These are phyloP conservation scores for Hirundo rustica DNA, from an alignment of 2,797 vertebrate species.

Conservation along the genomic window DNA sequence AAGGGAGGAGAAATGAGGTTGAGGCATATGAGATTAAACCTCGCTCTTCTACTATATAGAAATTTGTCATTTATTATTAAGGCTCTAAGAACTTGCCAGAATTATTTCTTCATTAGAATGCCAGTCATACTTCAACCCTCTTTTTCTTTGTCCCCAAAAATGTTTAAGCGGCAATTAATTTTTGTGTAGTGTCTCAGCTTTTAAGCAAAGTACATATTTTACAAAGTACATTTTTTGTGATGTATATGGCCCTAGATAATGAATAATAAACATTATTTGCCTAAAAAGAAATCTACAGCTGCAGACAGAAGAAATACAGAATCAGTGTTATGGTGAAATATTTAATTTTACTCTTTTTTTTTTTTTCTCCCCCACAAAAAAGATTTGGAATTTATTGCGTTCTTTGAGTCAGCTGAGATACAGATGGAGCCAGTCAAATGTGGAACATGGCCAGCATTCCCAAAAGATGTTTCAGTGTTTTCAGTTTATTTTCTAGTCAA, in stretches of 20 bases:
- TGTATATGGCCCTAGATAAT: background rate
- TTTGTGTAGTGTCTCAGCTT: background rate
- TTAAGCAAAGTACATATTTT: background rate
- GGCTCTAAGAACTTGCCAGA: background rate
- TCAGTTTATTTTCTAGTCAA: conserved; percentile 28
- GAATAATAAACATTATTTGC: background rate
- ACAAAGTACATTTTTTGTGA: background rate
- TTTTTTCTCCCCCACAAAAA: accelerated
- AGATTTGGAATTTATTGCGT: background rate
- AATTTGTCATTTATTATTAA: background rate
- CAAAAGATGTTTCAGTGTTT: background rate
- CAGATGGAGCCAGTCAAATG: conserved; percentile 6
- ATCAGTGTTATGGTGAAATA: background rate
- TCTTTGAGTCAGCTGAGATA: conserved; percentile 20
- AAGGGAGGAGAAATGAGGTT: background rate
- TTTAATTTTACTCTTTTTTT: background rate
- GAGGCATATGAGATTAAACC: background rate
- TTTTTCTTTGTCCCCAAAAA: background rate
- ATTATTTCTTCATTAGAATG: background rate
- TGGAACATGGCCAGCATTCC: conserved; percentile 6
- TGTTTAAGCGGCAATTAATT: background rate
- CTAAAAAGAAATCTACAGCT: background rate
- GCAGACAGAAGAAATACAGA: background rate
- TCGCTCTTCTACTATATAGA: background rate
- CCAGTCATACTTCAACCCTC: background rate